A percentile compares a stretch with the other conserved stretches of the same genome.
phyloP scores from a whole-genome alignment of 2,113 vertebrate genomes.

The Atherinomorus stipes region DNA sequence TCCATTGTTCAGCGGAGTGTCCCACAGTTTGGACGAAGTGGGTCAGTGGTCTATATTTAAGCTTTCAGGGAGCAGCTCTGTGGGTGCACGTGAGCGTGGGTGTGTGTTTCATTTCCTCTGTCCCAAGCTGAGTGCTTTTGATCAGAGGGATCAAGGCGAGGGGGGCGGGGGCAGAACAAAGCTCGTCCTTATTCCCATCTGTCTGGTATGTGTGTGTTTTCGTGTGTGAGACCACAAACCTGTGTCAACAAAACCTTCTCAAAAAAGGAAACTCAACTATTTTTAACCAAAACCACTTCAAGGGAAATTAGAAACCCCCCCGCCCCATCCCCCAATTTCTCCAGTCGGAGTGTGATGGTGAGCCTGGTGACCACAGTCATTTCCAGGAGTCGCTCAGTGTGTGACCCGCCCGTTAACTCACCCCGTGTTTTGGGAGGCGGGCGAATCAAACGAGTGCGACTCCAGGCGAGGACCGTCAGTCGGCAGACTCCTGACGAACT shows the following conservation, averaged over 20 bases:
- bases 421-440: constrained; percentile 83
- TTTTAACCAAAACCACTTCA: background rate
- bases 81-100: constrained; percentile 2
- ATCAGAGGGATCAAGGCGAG: constrained; percentile 56
- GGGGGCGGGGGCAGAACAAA: constrained; percentile 64
- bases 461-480: constrained; percentile 82
- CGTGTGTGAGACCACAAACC: constrained; percentile 30
- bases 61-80: constrained; percentile 3
- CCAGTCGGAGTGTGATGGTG: background rate
- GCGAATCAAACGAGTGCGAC: constrained; percentile 82
- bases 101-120: constrained; percentile 65
- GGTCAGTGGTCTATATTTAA: constrained; percentile 67
- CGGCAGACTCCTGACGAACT: constrained; percentile 89
- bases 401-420: constrained; percentile 69
- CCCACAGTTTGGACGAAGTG: constrained; percentile 39
- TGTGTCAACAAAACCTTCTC: constrained; percentile 38
- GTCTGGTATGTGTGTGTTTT: constrained; percentile 13
- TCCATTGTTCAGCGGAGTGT: constrained; percentile 23
- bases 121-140: constrained; percentile 61
- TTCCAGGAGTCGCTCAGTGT: constrained; percentile 59
- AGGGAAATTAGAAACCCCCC: background rate
- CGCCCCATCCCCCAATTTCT: too few relatives aligned
- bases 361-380: constrained; percentile 59
- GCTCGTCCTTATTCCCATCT: constrained; percentile 47
- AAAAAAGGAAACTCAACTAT: background rate